A percentile compares a stretch with the other conserved stretches of the same genome.
Conservation (phyloP, 2,797 vertebrate species). For the Crypturellus tataupa region DNA sequence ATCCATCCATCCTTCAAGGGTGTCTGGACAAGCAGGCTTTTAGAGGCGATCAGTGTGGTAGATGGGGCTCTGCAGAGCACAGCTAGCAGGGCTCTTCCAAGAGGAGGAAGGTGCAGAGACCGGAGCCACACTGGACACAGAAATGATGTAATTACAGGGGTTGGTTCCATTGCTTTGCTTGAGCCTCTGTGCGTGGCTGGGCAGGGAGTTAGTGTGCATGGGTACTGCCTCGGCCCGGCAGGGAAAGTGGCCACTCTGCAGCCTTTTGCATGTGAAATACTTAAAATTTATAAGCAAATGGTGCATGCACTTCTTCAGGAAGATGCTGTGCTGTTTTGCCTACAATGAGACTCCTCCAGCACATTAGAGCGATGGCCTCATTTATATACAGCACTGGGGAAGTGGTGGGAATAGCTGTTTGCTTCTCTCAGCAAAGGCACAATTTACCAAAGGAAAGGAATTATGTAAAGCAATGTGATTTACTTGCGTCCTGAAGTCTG, state of each 20-base stretch:
- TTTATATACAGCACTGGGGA: neutral
- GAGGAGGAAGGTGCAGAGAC: fast-evolving
- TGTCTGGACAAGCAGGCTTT: neutral
- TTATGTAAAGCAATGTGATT: conserved; percentile 11
- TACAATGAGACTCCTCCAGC: neutral
- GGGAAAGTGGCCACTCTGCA: neutral
- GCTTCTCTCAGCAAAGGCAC: neutral
- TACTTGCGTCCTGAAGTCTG: neutral
- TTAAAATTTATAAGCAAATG: conserved; percentile 36
- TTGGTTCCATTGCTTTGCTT: neutral
- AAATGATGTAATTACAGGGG: conserved; percentile 32
- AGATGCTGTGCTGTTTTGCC: conserved; percentile 16
- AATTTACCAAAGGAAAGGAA: conserved; percentile 2
- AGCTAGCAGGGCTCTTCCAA: neutral
- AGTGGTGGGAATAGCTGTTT: neutral
- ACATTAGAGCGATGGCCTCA: neutral
- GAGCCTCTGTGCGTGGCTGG: conserved; percentile 17
- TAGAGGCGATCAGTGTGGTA: fast-evolving
- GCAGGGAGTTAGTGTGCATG: neutral
- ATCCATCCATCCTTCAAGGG: neutral
- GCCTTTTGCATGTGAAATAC: conserved; percentile 51
- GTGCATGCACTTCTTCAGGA: conserved; percentile 27
- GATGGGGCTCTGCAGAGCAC: neutral
- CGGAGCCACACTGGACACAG: neutral
- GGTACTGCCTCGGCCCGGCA: neutral